Evolutionary conservation across 1,140 invertebrate species (phyloP), one percentile per base, ranked within the genome.

Genomic region (Chrysoperla carnea): DNA sequence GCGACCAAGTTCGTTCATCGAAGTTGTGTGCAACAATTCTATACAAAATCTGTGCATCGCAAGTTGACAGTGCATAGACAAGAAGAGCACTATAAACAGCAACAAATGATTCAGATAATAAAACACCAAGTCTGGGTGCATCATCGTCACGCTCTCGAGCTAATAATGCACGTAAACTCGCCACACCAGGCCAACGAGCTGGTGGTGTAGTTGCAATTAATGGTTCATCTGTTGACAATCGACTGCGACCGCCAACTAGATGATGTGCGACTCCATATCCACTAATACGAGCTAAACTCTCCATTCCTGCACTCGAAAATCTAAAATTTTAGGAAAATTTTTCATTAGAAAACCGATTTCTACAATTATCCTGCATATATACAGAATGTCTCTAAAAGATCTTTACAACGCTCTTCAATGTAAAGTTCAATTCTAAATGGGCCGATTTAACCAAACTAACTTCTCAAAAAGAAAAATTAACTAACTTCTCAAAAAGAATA

Each of bases 141-240:
- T 98, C 93, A 55, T 98, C 92, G 56, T 98, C 94, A 58, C 93
- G 90, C 53, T 97, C 93, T 11, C 90, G 69, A 0, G 86, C 81
- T 4, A 97, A 62, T 36, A 98, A 64, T 0, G 90, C 85, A 9
- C 90, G 73, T 35, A 99, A 66, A 48, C 88, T 90, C 2, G 90
- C 87, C 1, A 98, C 92, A 23, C 91, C 81, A 23, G 81, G 80
- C 80, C 81, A 83, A 60, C 82, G 82, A 31, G 78, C 72, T 2
- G 80, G 78, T 5, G 71, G 64, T 12, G 79, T 83, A 17, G 76
- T 79, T 6, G 82, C 76, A 17, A 64, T 62, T 1, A 70, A 64
- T 31, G 72, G 62, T 43, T 83, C 81, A 47, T 82, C 80, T 1
- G 71, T 70, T 0, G 75, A 78, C 31, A 79, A 78, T 48, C 76